A percentile compares a stretch with the other conserved stretches of the same genome.
phyloP scores from a whole-genome alignment of 2,888 invertebrate genomes.

The Cetonia aurata region DNA sequence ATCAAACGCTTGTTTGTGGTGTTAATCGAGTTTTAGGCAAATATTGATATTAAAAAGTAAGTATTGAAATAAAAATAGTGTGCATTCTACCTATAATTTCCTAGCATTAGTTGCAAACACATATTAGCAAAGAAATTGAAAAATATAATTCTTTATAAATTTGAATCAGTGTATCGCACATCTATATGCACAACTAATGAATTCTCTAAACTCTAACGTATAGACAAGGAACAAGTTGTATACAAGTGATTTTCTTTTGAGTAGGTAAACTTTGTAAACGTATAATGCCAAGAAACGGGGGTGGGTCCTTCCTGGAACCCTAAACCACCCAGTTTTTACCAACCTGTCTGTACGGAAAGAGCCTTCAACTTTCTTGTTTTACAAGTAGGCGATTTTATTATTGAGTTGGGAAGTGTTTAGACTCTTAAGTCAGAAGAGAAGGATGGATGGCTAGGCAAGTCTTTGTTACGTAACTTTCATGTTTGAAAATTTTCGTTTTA shows the following conservation, averaged over 20 bases:
- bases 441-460: too few species aligned
- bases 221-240: slow-evolving; percentile 52
- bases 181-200: slow-evolving; percentile 7
- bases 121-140: too few species aligned
- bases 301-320: slow-evolving; percentile 60
- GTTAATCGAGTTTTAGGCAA: too few species aligned
- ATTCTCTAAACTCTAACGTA: background rate
- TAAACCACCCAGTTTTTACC: slow-evolving; percentile 42
- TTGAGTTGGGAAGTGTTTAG: slow-evolving; percentile 17
- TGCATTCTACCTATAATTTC: too few species aligned
- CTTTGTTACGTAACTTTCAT: too few species aligned
- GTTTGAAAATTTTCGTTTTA: too few species aligned
- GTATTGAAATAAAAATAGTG: too few species aligned
- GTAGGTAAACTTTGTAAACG: slow-evolving; percentile 61
- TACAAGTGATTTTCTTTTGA: slow-evolving; percentile 61
- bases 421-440: background rate
- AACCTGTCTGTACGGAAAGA: slow-evolving; percentile 36
- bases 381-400: slow-evolving; percentile 18
- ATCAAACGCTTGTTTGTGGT: too few species aligned
- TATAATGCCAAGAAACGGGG: slow-evolving; percentile 63
- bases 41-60: too few species aligned
- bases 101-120: background rate
- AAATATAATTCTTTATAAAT: too few species aligned
- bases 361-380: slow-evolving; percentile 34
- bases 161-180: background rate